Evolutionary conservation across 2,888 invertebrate species (phyloP).

Genomic region (Tigriopus californicus): DNA sequence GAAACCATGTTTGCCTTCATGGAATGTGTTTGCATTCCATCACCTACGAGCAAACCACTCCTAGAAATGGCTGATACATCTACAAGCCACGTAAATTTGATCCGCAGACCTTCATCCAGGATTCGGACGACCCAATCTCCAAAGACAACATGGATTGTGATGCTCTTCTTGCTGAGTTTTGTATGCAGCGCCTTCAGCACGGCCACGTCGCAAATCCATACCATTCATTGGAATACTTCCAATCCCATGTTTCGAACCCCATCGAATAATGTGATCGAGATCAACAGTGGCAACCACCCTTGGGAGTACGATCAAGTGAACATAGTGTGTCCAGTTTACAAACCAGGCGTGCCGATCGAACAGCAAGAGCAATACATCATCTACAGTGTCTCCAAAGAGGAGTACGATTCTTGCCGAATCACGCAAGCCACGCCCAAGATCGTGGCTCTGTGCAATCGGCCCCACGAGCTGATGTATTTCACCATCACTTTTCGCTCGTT

Average conservation of each 20-base stretch:
- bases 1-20: too few species aligned
- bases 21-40: too few species aligned
- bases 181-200: not conserved
- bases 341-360: slow-evolving; percentile 48
- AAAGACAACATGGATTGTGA: too few species aligned
- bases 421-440: slow-evolving; percentile 80
- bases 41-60: too few species aligned
- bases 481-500: slow-evolving; percentile 90
- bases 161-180: too few species aligned
- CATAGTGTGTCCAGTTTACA: slow-evolving; percentile 79
- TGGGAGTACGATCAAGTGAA: slow-evolving; percentile 89
- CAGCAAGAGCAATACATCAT: slow-evolving; percentile 17
- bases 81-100: too few species aligned
- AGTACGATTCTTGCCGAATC: slow-evolving; percentile 87
- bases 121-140: too few species aligned
- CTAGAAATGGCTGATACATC: too few species aligned
- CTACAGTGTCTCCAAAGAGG: slow-evolving; percentile 64
- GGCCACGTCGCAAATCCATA: not conserved
- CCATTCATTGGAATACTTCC: slow-evolving; percentile 11
- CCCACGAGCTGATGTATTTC: slow-evolving; percentile 81
- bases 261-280: slow-evolving; percentile 24
- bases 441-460: slow-evolving; percentile 89
- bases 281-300: slow-evolving; percentile 75
- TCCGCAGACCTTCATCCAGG: too few species aligned
- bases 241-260: slow-evolving; percentile 3